Evolutionary conservation across 2,888 invertebrate genomes (phyloP).

Genomic region (Andrena camellia): DNA sequence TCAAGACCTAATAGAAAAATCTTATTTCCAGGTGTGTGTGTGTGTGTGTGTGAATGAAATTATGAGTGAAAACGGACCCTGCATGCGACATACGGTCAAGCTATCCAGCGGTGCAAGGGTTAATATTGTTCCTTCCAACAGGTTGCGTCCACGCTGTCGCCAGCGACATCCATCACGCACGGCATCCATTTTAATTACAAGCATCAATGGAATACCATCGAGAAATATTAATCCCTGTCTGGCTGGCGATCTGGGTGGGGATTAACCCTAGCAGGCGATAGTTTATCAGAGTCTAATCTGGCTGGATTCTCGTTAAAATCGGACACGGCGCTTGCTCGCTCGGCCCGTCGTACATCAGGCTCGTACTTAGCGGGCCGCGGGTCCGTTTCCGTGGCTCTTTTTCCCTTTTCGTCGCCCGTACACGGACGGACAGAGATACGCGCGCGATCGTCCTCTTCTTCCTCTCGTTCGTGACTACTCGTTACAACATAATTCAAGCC

Average conservation of each 20-base stretch:
- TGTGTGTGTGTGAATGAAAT: too few species aligned
- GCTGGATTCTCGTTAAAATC: slow-evolving; percentile 72
- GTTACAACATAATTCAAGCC: slow-evolving; percentile 79
- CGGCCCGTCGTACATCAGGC: slow-evolving; percentile 67
- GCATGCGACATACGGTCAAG: too few species aligned
- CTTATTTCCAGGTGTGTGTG: too few species aligned
- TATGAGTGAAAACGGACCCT: too few species aligned
- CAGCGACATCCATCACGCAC: neutral
- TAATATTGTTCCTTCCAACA: neutral
- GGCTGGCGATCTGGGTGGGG: slow-evolving; percentile 1
- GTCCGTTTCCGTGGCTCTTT: slow-evolving; percentile 21
- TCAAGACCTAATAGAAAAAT: too few species aligned
- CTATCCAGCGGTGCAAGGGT: too few species aligned
- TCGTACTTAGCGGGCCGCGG: slow-evolving; percentile 31
- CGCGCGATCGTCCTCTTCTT: slow-evolving; percentile 7
- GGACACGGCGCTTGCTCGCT: slow-evolving; percentile 57
- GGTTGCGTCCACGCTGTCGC: slow-evolving; percentile 1
- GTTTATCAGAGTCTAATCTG: slow-evolving; percentile 65
- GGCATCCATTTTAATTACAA: slow-evolving; percentile 25
- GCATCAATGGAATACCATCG: slow-evolving; percentile 28
- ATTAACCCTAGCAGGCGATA: slow-evolving; percentile 44
- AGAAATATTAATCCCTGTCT: slow-evolving; percentile 29
- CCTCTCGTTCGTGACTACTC: slow-evolving; percentile 54
- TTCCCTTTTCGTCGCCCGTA: slow-evolving; percentile 18
- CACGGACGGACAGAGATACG: slow-evolving; percentile 9